Evolutionary conservation across 2,888 invertebrate genomes (phyloP).

Genomic region (Drosophila algonquin): DNA sequence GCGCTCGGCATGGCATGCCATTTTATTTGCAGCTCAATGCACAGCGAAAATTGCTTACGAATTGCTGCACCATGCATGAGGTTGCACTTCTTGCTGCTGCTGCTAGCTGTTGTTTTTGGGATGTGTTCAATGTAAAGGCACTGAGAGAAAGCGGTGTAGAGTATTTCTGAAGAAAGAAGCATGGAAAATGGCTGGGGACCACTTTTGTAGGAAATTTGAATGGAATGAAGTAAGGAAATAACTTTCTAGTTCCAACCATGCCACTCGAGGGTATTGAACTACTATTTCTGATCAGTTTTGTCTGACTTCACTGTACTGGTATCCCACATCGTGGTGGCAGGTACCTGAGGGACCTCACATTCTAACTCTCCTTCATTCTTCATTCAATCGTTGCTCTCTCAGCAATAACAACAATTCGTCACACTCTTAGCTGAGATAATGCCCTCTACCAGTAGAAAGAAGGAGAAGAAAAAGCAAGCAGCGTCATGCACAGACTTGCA

Average conservation of each 20-base stretch:
- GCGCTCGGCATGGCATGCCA: slow-evolving; percentile 64
- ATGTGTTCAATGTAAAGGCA: slow-evolving; percentile 33
- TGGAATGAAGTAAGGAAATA: no score
- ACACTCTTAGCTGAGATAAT: no score
- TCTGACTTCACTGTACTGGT: neutral
- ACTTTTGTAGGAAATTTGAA: no score
- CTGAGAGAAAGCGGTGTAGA: slow-evolving; percentile 23
- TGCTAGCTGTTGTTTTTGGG: slow-evolving; percentile 1
- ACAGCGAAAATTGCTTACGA: slow-evolving; percentile 74
- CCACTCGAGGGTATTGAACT: neutral
- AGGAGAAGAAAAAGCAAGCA: no score
- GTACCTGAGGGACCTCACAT: no score
- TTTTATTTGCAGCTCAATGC: slow-evolving; percentile 78
- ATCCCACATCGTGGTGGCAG: no score
- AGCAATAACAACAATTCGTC: no score
- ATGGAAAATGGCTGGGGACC: no score
- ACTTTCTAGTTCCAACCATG: accelerated
- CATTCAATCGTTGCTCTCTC: no score
- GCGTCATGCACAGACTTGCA: no score
- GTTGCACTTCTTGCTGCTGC: slow-evolving; percentile 59
- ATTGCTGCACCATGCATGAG: slow-evolving; percentile 70
- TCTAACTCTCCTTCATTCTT: no score
- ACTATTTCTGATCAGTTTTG: neutral
- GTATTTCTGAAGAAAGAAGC: neutral
- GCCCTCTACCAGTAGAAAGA: no score